phyloP scores from a whole-genome alignment of 2,113 vertebrate species.

The Solea solea region DNA sequence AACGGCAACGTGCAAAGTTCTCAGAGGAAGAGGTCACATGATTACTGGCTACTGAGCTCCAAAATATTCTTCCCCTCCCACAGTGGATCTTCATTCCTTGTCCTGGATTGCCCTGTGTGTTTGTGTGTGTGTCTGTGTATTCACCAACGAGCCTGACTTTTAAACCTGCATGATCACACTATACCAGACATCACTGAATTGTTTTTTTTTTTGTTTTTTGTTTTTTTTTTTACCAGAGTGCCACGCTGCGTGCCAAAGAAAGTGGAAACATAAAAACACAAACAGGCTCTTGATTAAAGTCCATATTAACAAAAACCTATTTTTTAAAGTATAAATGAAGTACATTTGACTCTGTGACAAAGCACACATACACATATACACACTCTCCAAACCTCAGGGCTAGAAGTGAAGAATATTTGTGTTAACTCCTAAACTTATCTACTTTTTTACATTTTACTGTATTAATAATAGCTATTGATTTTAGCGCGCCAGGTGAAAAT shows the following conservation, averaged over 20 bases:
- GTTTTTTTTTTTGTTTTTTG: too few species aligned
- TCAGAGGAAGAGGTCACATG: slow-evolving; percentile 40
- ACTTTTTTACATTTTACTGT: slow-evolving; percentile 50
- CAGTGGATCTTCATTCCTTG: slow-evolving; percentile 57
- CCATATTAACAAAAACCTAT: slow-evolving; percentile 1
- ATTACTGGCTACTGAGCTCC: slow-evolving; percentile 53
- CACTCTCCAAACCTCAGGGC: slow-evolving; percentile 27
- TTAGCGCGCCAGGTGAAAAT: slow-evolving; percentile 42
- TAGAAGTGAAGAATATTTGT: slow-evolving; percentile 45
- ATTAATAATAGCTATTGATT: slow-evolving; percentile 47
- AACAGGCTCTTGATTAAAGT: not conserved
- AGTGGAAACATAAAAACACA: slow-evolving; percentile 5
- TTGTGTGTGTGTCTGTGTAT: not conserved
- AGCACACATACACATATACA: slow-evolving; percentile 11
- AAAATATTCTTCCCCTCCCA: slow-evolving; percentile 26
- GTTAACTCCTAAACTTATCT: slow-evolving; percentile 55
- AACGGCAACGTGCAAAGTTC: slow-evolving; percentile 35
- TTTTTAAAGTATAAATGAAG: not conserved
- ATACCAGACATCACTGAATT: not conserved
- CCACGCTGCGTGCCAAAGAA: slow-evolving; percentile 59
- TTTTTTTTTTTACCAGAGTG: not conserved
- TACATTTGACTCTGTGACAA: not conserved
- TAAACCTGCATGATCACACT: slow-evolving; percentile 6
- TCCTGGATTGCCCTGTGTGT: slow-evolving; percentile 39
- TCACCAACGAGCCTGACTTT: slow-evolving; percentile 6